Percentiles rank a stretch among this genome's conserved stretches.
Conservation (phyloP, 2,797 vertebrate genomes). For the Sciaenops ocellatus region DNA sequence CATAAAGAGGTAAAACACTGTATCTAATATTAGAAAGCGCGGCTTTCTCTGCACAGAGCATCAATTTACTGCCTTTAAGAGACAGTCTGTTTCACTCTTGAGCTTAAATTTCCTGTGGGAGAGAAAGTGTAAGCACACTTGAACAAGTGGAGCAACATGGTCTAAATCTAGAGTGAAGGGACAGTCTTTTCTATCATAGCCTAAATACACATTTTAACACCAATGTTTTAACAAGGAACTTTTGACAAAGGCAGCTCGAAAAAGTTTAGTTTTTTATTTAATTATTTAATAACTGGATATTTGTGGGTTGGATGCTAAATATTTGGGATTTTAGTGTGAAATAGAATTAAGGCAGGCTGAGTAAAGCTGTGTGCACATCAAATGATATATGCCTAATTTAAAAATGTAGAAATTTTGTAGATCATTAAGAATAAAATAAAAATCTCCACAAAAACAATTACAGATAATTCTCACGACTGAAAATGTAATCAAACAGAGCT, state of each 20-base stretch:
- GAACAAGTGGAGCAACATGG: constrained; percentile 34
- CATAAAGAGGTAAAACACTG: constrained; percentile 49
- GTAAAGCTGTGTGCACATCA: constrained; percentile 7
- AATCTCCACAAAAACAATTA: not conserved
- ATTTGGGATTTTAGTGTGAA: constrained; percentile 30
- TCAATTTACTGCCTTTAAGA: constrained; percentile 60
- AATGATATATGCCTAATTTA: constrained; percentile 24
- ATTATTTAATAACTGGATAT: constrained; percentile 21
- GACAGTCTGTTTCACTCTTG: constrained; percentile 57
- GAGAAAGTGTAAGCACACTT: constrained; percentile 31
- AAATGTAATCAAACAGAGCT: not conserved
- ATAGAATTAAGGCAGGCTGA: constrained; percentile 7
- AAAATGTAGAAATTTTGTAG: constrained; percentile 4
- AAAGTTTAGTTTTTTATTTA: constrained; percentile 47
- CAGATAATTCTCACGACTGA: not conserved
- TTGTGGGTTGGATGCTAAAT: constrained; percentile 27
- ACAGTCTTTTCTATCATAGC: not conserved
- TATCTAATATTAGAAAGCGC: constrained; percentile 64
- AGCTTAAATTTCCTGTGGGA: constrained; percentile 54
- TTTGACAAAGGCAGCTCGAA: constrained; percentile 2
- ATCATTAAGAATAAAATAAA: constrained; percentile 19
- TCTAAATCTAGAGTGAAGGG: constrained; percentile 22
- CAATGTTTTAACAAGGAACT: constrained; percentile 11
- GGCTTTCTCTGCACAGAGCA: constrained; percentile 41
- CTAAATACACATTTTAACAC: not conserved